A percentile compares a stretch with the other conserved stretches of the same genome.
Conservation (phyloP, 2,888 invertebrate species). For the Nephrotoma guestfalica region DNA sequence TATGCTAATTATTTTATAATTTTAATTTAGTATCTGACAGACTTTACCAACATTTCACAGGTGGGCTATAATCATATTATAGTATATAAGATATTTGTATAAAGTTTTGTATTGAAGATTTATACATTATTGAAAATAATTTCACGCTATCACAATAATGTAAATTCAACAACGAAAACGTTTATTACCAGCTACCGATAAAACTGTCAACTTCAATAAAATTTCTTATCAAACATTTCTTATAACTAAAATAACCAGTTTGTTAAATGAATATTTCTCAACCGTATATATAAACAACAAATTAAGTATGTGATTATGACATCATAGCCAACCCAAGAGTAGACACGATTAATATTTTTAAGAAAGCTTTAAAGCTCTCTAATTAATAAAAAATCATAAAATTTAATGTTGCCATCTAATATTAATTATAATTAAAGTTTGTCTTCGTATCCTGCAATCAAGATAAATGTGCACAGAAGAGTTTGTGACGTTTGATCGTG, state of each 20-base stretch:
- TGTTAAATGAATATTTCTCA: neutral
- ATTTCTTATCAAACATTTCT: neutral
- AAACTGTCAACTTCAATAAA: neutral
- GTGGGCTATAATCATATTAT: neutral
- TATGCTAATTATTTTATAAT: neutral
- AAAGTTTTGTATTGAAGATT: neutral
- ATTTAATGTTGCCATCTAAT: too few relatives aligned
- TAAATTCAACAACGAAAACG: neutral
- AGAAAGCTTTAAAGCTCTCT: neutral
- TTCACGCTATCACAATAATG: neutral
- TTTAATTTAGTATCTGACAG: neutral
- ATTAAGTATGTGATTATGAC: neutral
- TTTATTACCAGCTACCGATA: neutral
- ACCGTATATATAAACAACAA: neutral
- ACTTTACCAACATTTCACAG: neutral
- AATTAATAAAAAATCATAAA: too few relatives aligned
- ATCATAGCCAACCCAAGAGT: neutral
- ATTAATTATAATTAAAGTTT: too few relatives aligned
- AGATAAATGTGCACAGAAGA: too few relatives aligned
- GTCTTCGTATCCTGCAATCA: too few relatives aligned
- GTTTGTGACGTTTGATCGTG: too few relatives aligned
- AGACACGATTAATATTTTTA: neutral
- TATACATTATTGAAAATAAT: neutral
- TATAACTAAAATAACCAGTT: neutral
- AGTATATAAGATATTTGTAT: neutral